Evolutionary conservation across 2,888 invertebrate species (phyloP).

Genomic region (Caenorhabditis imperialis): DNA sequence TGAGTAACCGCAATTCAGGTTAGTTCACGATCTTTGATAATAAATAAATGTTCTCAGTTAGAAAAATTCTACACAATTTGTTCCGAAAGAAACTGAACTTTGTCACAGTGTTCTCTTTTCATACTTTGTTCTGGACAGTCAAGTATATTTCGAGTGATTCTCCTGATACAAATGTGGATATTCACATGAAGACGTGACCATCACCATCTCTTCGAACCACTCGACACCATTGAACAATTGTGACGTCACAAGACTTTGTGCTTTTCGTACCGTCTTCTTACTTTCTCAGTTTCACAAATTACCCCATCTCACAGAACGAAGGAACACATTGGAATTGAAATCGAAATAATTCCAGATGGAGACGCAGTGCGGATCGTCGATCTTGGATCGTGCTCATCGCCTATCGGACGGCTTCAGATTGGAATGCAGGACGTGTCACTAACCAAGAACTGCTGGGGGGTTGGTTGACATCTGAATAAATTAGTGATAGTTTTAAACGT

Average conservation of each 20-base stretch:
- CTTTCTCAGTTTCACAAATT: background rate
- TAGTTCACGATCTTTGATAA: too few species aligned
- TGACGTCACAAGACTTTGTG: conserved; percentile 43
- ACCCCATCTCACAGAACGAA: background rate
- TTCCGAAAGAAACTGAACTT: background rate
- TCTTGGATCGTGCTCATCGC: conserved; percentile 53
- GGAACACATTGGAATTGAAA: background rate
- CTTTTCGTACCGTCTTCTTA: conserved; percentile 6
- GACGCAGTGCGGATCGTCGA: conserved; percentile 51
- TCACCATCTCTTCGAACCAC: conserved; percentile 16
- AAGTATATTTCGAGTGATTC: too few species aligned
- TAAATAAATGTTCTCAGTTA: too few species aligned
- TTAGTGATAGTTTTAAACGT: background rate
- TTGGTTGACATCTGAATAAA: conserved; percentile 10
- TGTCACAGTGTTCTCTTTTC: background rate
- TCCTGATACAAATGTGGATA: background rate
- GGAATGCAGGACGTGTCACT: conserved; percentile 54
- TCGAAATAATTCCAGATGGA: conserved; percentile 20
- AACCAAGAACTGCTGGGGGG: conserved; percentile 54
- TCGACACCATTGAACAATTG: conserved; percentile 13
- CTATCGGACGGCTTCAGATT: conserved; percentile 50
- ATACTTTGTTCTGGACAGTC: conserved; percentile 4
- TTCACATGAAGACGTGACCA: conserved; percentile 9
- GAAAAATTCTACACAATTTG: too few species aligned
- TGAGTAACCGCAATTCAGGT: too few species aligned